A percentile compares a stretch with the other conserved stretches of the same genome.
Conservation (phyloP, 2,797 vertebrate genomes). For the Poeciliopsis presidionis region DNA sequence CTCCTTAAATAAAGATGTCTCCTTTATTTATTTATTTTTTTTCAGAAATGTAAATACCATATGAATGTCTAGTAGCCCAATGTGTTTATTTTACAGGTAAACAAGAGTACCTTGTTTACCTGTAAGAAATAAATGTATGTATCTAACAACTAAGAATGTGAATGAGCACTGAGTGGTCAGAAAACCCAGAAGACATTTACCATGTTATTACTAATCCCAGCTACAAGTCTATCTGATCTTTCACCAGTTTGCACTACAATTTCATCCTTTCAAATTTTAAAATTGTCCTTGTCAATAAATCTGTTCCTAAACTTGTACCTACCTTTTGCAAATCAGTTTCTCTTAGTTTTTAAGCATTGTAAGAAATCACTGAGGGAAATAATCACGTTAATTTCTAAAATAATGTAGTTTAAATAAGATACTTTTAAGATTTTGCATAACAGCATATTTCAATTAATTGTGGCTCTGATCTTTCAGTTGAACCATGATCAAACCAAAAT, state of each 20-base stretch:
- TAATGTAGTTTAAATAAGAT: background rate
- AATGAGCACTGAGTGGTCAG: background rate
- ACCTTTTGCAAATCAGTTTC: background rate
- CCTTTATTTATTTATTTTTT: no score
- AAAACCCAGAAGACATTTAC: background rate
- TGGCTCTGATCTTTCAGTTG: background rate
- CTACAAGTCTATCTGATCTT: background rate
- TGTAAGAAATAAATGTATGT: background rate
- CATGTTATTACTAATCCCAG: background rate
- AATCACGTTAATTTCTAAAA: background rate
- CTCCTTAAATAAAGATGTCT: no score
- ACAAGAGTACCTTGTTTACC: background rate
- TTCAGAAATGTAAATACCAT: no score
- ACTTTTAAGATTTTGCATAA: background rate
- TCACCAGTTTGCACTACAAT: background rate
- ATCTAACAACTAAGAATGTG: background rate
- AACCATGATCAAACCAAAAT: background rate
- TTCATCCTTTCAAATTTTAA: background rate
- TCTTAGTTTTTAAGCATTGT: background rate
- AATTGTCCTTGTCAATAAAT: background rate
- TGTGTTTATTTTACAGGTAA: background rate
- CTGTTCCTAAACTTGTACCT: background rate
- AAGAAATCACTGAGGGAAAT: background rate
- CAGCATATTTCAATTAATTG: background rate
- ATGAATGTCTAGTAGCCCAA: background rate